Percentiles rank a stretch among this genome's conserved stretches.
Conservation (phyloP, 2,888 invertebrate species). For the Gandaritis pyraliata region DNA sequence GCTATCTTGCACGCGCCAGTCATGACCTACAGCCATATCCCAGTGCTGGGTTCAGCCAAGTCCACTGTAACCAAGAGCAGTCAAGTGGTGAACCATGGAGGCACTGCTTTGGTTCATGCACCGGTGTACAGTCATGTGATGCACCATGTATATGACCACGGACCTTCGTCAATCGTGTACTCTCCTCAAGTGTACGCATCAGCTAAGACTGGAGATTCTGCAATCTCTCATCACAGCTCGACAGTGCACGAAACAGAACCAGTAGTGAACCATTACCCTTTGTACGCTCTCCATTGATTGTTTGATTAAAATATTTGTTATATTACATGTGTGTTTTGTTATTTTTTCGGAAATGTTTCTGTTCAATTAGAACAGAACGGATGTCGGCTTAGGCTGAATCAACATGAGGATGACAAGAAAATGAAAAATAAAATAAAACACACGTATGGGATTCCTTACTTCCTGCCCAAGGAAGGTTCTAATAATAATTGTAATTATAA, state of each 20-base stretch:
- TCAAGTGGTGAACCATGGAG: conserved; percentile 61
- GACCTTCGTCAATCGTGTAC: conserved; percentile 49
- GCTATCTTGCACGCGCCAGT: conserved; percentile 23
- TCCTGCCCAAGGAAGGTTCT: too few species aligned
- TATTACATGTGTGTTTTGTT: background rate
- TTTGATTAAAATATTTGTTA: conserved; percentile 41
- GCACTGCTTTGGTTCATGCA: conserved; percentile 48
- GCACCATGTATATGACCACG: conserved; percentile 20
- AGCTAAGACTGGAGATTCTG: conserved; percentile 66
- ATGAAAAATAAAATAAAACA: background rate
- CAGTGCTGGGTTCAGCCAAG: conserved; percentile 33
- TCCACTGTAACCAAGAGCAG: conserved; percentile 51
- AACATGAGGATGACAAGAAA: background rate
- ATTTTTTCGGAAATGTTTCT: background rate
- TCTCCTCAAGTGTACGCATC: conserved; percentile 52
- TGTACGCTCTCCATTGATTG: conserved; percentile 55
- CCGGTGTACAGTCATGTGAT: conserved; percentile 33
- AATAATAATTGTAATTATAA: background rate
- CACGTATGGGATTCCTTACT: background rate
- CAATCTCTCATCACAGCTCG: conserved; percentile 79
- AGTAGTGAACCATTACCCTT: conserved; percentile 54
- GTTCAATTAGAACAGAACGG: background rate
- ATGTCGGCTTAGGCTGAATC: background rate
- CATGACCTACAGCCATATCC: conserved; percentile 18
- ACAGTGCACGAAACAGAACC: conserved; percentile 72